Base-by-base conservation (phyloP, 2,888 invertebrate genomes). In the Erannis defoliaria region DNA sequence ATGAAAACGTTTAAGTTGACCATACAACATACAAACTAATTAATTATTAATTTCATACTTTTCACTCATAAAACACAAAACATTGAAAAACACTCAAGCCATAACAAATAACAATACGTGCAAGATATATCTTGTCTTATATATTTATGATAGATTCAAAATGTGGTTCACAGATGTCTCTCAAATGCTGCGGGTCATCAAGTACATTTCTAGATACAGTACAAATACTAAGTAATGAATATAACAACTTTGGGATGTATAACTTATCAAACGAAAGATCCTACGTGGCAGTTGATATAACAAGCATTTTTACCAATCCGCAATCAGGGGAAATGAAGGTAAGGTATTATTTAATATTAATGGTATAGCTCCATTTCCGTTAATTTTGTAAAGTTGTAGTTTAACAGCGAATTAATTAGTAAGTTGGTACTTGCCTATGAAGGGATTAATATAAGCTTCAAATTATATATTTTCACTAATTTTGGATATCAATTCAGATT, bases 231-330 rank as follows among this genome's bases (percentile, higher is more conserved):
- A 68, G 66, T 21, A 64, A 67, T 40, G 83, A 85, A 18, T 59
- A 78, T 16, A 82, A 68, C 31, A 8, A 38, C 0, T 75, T 72
- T n/a, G 80, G 82, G 18, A 71, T 85, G 80, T 58, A 38, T 35
- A 21, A 65, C 14, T 61, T 84, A 33, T 65, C 64, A 6, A 51
- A 40, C 1, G 67, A 64, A 1, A 69, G 74, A 19, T 55, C 67
- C 0, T 84, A 81, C 38, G 8, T 14, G 0, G 14, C 73, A 1
- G 46, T 76, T 5, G 81, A 86, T 31, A 71, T 86, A 14, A 61
- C 72, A 1, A 66, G 74, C 0, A 70, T 85, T 40, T 80, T 83
- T 29, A 57, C 63, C 3, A 10, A 66, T n/a, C 38, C 68, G 40
- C 67, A 75, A 46, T 49, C 16, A 1, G 18, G 58, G 5, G 73